These are phyloP conservation scores for Leucoraja ocellata DNA, from an alignment of 2,797 vertebrate genomes.

Conservation along the genomic window DNA sequence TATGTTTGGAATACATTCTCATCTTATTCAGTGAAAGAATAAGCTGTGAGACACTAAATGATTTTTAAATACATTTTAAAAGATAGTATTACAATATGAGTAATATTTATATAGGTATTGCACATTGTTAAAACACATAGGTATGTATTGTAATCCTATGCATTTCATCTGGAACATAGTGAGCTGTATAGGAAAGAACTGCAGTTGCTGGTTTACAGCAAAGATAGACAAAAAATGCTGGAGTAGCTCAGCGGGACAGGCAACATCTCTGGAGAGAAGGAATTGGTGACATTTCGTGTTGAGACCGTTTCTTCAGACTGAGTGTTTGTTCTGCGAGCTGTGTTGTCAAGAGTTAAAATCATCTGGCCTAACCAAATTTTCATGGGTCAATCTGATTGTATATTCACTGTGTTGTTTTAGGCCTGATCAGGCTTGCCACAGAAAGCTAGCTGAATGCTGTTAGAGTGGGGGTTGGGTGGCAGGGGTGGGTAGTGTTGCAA, in stretches of 20 bases:
- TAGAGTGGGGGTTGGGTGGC: not conserved
- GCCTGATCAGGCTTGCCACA: not conserved
- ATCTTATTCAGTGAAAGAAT: not conserved
- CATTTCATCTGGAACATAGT: not conserved
- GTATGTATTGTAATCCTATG: not conserved
- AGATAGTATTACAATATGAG: not conserved
- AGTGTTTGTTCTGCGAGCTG: not conserved
- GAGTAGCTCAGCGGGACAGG: no score
- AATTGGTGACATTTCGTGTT: no score
- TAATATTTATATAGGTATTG: not conserved
- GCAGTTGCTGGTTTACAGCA: no score
- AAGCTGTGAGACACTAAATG: not conserved
- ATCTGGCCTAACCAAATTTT: not conserved
- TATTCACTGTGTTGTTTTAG: not conserved
- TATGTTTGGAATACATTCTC: not conserved
- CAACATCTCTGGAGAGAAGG: no score
- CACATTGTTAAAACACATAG: not conserved
- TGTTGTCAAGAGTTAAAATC: not conserved
- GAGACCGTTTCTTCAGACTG: no score
- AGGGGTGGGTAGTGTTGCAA: no score
- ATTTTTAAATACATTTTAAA: not conserved
- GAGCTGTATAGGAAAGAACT: no score
- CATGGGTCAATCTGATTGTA: not conserved
- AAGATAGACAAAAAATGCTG: no score
- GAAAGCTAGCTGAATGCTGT: not conserved